Base-by-base conservation (phyloP, 2,797 vertebrate genomes). In the Carcharodon carcharias region DNA sequence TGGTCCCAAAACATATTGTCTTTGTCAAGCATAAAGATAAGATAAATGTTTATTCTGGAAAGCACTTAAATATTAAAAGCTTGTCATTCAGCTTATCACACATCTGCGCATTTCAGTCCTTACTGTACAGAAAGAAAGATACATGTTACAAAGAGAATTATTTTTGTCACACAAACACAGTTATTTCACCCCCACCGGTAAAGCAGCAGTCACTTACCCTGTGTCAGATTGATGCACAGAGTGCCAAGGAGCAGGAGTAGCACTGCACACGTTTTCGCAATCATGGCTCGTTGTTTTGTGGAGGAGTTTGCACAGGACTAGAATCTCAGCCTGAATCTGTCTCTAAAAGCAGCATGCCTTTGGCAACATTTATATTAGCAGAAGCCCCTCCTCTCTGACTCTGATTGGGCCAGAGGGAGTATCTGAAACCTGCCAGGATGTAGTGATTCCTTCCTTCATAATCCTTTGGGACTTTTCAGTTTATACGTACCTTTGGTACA, bases 201-300 rank as follows among this genome's bases (percentile, higher is more conserved):
- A 9, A 3, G 91, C 58, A 91, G 88, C 77, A 89, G 50, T 92
- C 26, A 95, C 94, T 95, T 95, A 95, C 94, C 94, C 50, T n/a
- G 94, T 8, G 94, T 77, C 31, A 73, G 35, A 28, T 11, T 95
- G 69, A 77, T 31, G 50, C 69, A 77, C 69, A 95, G 67, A 26
- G 18, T 1, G 21, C 45, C 94, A 18, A 95, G 50, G 23, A 95
- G 31, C 45, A 95, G 69, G 54, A 56, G 14, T 18, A 77, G 14
- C 94, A 95, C 94, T n/a, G 28, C 69, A 95, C 50, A 73, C 50
- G 50, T 8, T 54, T 77, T 95, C 94, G 23, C 12, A 35, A 50
- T 95, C 94, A 95, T 95, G 67, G 94, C 31, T 56, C 21, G 12
- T 56, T n/a, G 67, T 56, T 95, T 50, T 14, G 45, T 95, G 67